Evolutionary conservation across 2,888 invertebrate genomes (phyloP), one percentile per base, ranked within the genome.

Genomic region (Dasysyrphus tricinctus): DNA sequence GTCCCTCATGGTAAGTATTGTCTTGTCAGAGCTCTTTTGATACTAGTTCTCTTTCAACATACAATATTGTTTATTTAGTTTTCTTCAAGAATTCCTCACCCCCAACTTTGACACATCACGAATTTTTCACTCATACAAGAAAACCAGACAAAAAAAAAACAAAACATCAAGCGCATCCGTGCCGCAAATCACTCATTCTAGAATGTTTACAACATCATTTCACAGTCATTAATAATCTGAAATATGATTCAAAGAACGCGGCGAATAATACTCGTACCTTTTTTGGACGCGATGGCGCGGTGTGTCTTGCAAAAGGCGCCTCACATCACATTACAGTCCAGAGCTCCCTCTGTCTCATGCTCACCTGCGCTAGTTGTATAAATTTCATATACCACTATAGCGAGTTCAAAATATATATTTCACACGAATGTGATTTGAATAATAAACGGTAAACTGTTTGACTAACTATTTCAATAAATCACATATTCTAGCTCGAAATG

Each of bases 351-450:
- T 57, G 37, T 63, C 78, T 75, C 81, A 78, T 74, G 63, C 42
- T 61, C 14, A 61, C 34, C 34, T 59, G 37, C 37, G 2, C 39
- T 11, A 16, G 8, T 1, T 6, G 4, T 6, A 54, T 8, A 29
- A n/a, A 32, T 29, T 54, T 14, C 29, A 24, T 24, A 24, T 2
- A 24, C 2, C 51, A 1, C 32, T 16, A 16, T n/a, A 37, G 39
- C 24, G 16, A 72, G 86, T 75, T 82, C 70, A 79, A 44, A 82
- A 75, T 47, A 86, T 86, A 82, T 86, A 82, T 79, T 86, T 86
- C 86, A 86, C 86, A 74, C 86, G 74, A 70, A 56, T 86, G 86
- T 86, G 86, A 82, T 86, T 86, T 86, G 86, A 86, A 86, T 86
- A 86, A 78, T 86, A 86, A 86, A 75, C 82, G 82, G 78, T 82